Conservation (phyloP, 2,797 vertebrate species). For the Myiotriccus ornatus region DNA sequence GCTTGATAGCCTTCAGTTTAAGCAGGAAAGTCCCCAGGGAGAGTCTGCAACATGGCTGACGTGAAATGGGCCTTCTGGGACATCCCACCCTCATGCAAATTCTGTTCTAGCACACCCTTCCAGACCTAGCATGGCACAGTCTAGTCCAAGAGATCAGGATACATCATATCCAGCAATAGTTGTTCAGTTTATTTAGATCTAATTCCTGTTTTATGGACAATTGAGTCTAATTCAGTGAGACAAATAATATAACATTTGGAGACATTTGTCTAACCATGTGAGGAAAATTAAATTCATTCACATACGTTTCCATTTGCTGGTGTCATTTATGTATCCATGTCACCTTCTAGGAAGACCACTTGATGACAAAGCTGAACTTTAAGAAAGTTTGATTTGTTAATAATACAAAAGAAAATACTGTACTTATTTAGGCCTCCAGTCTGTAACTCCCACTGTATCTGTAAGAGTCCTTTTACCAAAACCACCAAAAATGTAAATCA, state of each 20-base stretch:
- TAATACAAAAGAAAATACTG: not conserved
- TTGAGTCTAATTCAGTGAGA: not conserved
- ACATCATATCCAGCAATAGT: not conserved
- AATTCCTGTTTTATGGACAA: not conserved
- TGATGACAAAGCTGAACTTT: not conserved
- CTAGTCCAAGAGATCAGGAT: not conserved
- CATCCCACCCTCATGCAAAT: not conserved
- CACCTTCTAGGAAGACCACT: not conserved
- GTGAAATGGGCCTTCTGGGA: not conserved
- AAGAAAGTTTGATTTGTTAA: not conserved
- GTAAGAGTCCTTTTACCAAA: not conserved
- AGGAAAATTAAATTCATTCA: not conserved
- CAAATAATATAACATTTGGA: not conserved
- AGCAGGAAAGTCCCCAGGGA: not conserved
- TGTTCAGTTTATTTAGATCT: not conserved
- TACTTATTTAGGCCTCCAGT: not conserved
- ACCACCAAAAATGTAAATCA: not conserved
- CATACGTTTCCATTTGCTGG: not conserved
- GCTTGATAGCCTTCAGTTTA: not conserved
- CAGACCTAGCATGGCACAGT: not conserved
- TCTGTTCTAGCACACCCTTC: not conserved
- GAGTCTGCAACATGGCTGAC: fast-evolving
- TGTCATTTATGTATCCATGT: not conserved
- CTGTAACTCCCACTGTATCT: not conserved
- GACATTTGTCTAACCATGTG: not conserved